These are phyloP conservation scores for Tapera naevia DNA, from an alignment of 2,797 vertebrate species.

Conservation along the genomic window DNA sequence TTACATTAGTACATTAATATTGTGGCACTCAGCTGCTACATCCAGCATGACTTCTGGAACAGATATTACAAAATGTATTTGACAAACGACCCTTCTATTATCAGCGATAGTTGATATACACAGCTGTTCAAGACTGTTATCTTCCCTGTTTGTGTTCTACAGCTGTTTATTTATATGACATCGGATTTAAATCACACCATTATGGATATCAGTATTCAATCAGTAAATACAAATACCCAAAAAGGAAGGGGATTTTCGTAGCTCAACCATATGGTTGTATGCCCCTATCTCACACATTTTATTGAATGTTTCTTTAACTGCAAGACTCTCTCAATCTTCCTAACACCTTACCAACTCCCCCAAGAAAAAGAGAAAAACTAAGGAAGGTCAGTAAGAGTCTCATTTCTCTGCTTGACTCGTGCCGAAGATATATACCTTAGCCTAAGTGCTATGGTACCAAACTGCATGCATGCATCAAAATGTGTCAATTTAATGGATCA, in stretches of 20 bases:
- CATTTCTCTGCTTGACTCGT: not conserved
- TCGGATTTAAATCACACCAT: not conserved
- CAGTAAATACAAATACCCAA: not conserved
- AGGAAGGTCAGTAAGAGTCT: not conserved
- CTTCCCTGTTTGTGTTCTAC: not conserved
- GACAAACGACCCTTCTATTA: not conserved
- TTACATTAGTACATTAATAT: not conserved
- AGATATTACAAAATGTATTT: not conserved
- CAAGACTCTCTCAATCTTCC: not conserved
- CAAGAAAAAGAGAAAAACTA: not conserved
- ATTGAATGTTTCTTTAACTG: not conserved
- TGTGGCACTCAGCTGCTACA: not conserved
- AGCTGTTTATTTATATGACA: not conserved
- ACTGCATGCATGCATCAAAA: not conserved
- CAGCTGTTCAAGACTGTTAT: not conserved
- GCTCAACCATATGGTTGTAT: not conserved
- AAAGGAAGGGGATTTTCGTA: not conserved
- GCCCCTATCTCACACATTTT: not conserved
- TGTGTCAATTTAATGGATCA: not conserved
- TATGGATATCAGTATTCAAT: not conserved
- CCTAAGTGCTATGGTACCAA: not conserved
- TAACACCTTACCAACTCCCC: not conserved
- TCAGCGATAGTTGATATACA: not conserved
- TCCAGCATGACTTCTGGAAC: not conserved
- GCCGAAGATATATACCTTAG: not conserved